Conservation (phyloP, 2,888 invertebrate genomes). For the Lasioglossum zephyrum region DNA sequence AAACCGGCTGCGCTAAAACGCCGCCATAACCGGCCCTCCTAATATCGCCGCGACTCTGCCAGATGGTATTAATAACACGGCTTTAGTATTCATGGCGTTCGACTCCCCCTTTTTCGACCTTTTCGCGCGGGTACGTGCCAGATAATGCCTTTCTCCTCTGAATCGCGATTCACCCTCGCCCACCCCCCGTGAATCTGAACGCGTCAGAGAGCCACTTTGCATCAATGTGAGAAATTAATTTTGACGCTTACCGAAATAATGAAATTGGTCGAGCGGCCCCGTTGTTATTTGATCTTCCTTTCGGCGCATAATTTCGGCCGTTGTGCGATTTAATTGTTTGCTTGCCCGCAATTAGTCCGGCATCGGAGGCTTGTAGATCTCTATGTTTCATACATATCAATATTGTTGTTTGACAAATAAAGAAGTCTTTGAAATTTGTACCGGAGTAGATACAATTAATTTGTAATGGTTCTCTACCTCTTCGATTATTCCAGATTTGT, state of each 20-base stretch:
- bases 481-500: neutral
- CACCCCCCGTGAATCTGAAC: slow-evolving; percentile 1
- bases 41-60: slow-evolving; percentile 56
- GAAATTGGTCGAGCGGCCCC: neutral
- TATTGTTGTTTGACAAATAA: neutral
- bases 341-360: neutral
- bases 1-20: slow-evolving; percentile 51
- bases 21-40: slow-evolving; percentile 46
- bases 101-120: slow-evolving; percentile 28
- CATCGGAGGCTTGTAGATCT: neutral
- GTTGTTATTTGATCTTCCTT: neutral
- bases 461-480: neutral
- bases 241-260: neutral
- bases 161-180: slow-evolving; percentile 4
- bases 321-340: neutral
- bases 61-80: slow-evolving; percentile 63
- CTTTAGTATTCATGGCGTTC: slow-evolving; percentile 63
- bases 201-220: neutral
- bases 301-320: neutral
- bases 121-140: slow-evolving; percentile 11
- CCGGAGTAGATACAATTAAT: neutral
- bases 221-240: neutral
- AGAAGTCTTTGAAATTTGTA: neutral
- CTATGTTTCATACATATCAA: neutral
- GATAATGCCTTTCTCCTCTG: slow-evolving; percentile 23